Base-by-base conservation (phyloP, 2,113 vertebrate species). In the Litocranius walleri region DNA sequence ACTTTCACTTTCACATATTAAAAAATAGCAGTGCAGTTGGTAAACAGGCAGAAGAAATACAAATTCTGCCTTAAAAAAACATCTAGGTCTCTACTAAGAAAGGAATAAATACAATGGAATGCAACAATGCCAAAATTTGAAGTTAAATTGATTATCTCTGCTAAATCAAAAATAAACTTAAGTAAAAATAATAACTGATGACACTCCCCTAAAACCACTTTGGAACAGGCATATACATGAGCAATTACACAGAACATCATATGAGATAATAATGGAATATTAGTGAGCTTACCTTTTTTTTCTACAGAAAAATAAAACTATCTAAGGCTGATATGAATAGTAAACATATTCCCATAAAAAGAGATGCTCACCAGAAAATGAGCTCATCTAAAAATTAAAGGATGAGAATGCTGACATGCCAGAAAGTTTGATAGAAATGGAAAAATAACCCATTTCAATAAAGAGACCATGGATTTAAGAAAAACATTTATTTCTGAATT, bases 361-460 rank as follows among this genome's bases (percentile, higher is more conserved):
- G 4, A 90, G 93, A 2, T 10, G 30, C 25, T 95, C 45, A 71
- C 48, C 16, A 93, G 91, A 96, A 82, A 33, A 78, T 40, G 33
- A 90, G 40, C 50, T 91, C 25, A 95, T 45, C 52, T 93, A 92
- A 93, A 78, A 92, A 61, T 67, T 54, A 40, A 83, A 97, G 95
- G 27, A 80, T 81, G 40, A 77, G n/a, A 64, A 15, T 90, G 43
- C 7, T 95, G 12, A 97, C 6, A 92, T 77, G 36, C 13, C 61
- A 78, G 84, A 59, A 77, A 92, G 5, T 91, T 91, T 48, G 3
- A 61, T 6, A 86, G 61, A 92, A 45, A 84, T 40, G n/a, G 29
- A 92, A 94, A 94, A 48, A 88, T 40, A 92, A 90, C 12, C 40
- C 52, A 82, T 86, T 94, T 90, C 92, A 85, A 96, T 83, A 64